Evolutionary conservation across 1,140 invertebrate genomes (phyloP), one percentile per base, ranked within the genome.

Genomic region (Hermatobates lingyangjiaoensis): DNA sequence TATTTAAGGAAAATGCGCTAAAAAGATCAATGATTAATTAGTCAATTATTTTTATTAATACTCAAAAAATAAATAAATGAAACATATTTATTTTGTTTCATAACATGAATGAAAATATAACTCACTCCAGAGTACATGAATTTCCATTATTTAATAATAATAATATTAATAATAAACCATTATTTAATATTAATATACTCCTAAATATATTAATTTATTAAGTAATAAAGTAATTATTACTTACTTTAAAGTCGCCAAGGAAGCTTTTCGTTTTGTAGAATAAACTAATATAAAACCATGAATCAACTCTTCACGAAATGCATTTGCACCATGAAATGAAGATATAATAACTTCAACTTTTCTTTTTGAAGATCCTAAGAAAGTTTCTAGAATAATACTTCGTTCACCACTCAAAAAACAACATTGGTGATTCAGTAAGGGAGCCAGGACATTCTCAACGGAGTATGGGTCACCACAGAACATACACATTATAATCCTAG

Each of bases 221-320:
- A 57, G 5, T 45, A 2, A 21, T 14, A 50, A 49, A 57, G 50
- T 47, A 48, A 24, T 28, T 14, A 47, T 53, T 18, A 26, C 74
- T 71, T 70, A 91, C 87, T 87, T 92, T 23, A 96, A 71, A 38
- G 89, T 93, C 7, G 87, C 81, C 52, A 95, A 73, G 20, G 91
- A 96, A 7, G 92, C 91, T 76, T 89, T 90, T 62, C 92, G 75
- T 67, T 94, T 91, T 4, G 89, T 84, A 1, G 90, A 95, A 67
- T 94, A 98, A 46, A 95, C 87, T 48, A 95, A 74, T 61, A 98
- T 90, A 63, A 94, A 93, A 25, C 93, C 93, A 68, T 98, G 92
- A 52, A 93, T 87, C 27, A 93, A 68, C 64, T 92, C 88, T 66
- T 93, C 88, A 54, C 87, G 74, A 67, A 89, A 92, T 57, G 87